Base-by-base conservation (phyloP, 92 coral and sea anemone genomes). In the Porites divaricata region DNA sequence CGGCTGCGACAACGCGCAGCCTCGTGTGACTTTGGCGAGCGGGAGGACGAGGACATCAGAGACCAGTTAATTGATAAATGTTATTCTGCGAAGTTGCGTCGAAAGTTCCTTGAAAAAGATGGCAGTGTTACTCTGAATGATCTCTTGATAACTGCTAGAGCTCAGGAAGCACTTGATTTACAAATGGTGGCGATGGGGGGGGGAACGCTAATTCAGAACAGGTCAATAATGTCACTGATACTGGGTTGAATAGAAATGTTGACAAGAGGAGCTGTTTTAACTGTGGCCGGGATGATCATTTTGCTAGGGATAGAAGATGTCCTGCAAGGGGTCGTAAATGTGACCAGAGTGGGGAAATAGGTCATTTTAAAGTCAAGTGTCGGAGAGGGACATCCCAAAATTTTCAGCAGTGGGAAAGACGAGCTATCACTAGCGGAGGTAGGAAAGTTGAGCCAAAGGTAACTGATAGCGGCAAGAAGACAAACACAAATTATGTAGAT, bases 61-160 rank as follows among this genome's bases (percentile, higher is more conserved):
- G 89, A 85, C 48, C 89, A 85, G 61, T 70, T 77, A 50, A 77
- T 78, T 67, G 85, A 78, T 66, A 85, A 78, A 62, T 75, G 76
- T 25, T 74, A 71, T 56, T 83, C 87, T 6, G 70, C 54, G 1
- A 64, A 61, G 41, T 61, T 83, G 81, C 87, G 61, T 53, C 49
- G 26, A 1, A 83, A 57, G 16, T 83, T 58, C 62, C 61, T 74
- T 58, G 87, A 83, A 67, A 83, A 74, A n/a, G 77, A 59, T 6
- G 87, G 87, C 23, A 49, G 63, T 70, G 86, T 52, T 26, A 70
- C 65, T 70, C 58, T 81, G 63, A 66, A 74, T 15, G 87, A 83
- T 62, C 26, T 83, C 8, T 8, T 83, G 17, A n/a, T 81, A 59
- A 70, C 70, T 4, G 84, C 87, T 15, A 73, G 73, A 45, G 81